phyloP scores from a whole-genome alignment of 1,140 invertebrate genomes.

The Platyura marginata region DNA sequence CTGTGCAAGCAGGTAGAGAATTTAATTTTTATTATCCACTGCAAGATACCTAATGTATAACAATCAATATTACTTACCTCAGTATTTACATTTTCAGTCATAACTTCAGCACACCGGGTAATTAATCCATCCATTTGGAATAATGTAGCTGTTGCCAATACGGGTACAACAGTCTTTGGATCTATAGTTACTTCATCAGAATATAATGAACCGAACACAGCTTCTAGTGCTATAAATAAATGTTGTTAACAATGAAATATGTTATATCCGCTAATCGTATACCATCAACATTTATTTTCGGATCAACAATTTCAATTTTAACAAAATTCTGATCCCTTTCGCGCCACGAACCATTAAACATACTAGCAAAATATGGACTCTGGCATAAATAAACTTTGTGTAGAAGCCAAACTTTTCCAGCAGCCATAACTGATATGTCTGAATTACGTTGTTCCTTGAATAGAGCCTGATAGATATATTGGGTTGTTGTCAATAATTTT shows the following conservation, averaged over 20 bases:
- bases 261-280: constrained; percentile 13
- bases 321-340: constrained; percentile 49
- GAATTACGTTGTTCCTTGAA: constrained; percentile 60
- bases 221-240: constrained; percentile 36
- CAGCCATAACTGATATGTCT: constrained; percentile 51
- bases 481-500: constrained; percentile 50
- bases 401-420: constrained; percentile 48
- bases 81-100: constrained; percentile 55
- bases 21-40: not conserved
- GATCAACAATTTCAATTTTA: constrained; percentile 52
- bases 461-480: constrained; percentile 63
- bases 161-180: constrained; percentile 44
- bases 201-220: constrained; percentile 62
- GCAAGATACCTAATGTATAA: not conserved
- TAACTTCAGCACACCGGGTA: constrained; percentile 53
- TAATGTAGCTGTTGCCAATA: constrained; percentile 56
- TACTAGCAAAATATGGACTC: constrained; percentile 66
- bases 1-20: no score
- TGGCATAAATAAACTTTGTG: constrained; percentile 66
- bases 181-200: constrained; percentile 57
- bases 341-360: constrained; percentile 69
- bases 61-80: constrained; percentile 16
- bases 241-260: not conserved
- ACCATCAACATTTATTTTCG: constrained; percentile 52
- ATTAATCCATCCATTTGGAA: constrained; percentile 61